Base-by-base conservation (phyloP, 2,888 invertebrate species). In the Perizoma affinitatum region DNA sequence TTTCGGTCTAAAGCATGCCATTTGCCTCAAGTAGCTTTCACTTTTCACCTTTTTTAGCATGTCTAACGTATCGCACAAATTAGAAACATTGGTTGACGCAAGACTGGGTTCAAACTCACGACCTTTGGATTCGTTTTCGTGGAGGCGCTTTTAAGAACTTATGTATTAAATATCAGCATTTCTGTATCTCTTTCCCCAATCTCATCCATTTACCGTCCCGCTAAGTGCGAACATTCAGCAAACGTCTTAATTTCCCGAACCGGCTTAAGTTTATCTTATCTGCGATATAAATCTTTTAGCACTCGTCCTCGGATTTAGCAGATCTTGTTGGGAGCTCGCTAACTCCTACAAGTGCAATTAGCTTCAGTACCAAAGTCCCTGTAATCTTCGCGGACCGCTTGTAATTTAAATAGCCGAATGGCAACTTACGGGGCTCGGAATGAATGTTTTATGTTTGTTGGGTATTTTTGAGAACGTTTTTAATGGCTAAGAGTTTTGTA, bases 271-370 rank as follows among this genome's bases (percentile, higher is more conserved):
- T 56, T 53, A 56, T 52, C 68, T 67, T 70, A 70, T 70, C 69
- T 68, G 72, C 79, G 88, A 88, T 90, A 92, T 91, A 91, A 91
- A 91, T 91, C 91, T 92, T 86, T 88, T 84, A 89, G 87, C 91
- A 86, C 88, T 88, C 87, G 83, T 89, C 84, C 82, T 76, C 74
- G 81, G 84, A 76, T 86, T 84, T 80, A 80, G 73, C 74, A 80
- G 86, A 86, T 86, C 83, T 80, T 69, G 70, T 77, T 71, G 73
- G 71, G 79, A 82, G 80, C 79, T 61, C 75, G 81, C 82, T 87
- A 87, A 89, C 86, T 86, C 86, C 76, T 80, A 86, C 87, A 87
- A 89, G 84, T 86, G 90, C 90, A 90, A 90, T 91, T 91, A 90
- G 86, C 83, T 72, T 78, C 76, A 82, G 78, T 80, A 76, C 80